These are phyloP conservation scores for Cheirogaleus medius DNA, from an alignment of 2,113 vertebrate genomes.

Conservation along the genomic window DNA sequence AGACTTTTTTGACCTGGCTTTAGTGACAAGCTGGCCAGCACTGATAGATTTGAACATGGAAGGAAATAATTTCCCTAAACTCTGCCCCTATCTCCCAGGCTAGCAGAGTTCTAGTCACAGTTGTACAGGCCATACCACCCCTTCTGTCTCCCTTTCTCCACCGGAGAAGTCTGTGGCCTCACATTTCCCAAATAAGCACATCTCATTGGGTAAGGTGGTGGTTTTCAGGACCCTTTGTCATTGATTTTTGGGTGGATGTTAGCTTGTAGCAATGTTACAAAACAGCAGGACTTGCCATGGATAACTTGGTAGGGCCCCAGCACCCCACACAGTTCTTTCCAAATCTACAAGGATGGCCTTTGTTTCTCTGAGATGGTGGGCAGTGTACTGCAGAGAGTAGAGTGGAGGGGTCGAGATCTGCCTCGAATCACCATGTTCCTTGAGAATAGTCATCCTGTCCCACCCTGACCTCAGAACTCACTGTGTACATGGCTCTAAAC, in stretches of 20 bases:
- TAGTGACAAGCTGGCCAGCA: neutral
- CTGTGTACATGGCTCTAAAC: neutral
- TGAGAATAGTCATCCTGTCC: neutral
- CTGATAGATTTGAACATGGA: neutral
- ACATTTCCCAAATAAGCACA: neutral
- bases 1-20: neutral
- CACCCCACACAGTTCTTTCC: neutral
- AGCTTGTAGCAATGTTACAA: neutral
- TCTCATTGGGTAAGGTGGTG: neutral
- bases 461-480: neutral
- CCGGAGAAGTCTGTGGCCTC: neutral
- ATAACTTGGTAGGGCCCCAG: neutral
- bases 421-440: neutral
- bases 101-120: neutral
- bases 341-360: neutral
- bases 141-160: neutral
- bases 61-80: constrained; percentile 10
- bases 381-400: neutral
- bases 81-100: neutral
- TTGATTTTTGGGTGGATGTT: neutral
- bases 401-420: neutral
- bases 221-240: neutral
- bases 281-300: neutral
- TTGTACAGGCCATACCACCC: too few relatives aligned
- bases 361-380: neutral